phyloP scores from a whole-genome alignment of 2,888 invertebrate genomes.

The Dioctria linearis region DNA sequence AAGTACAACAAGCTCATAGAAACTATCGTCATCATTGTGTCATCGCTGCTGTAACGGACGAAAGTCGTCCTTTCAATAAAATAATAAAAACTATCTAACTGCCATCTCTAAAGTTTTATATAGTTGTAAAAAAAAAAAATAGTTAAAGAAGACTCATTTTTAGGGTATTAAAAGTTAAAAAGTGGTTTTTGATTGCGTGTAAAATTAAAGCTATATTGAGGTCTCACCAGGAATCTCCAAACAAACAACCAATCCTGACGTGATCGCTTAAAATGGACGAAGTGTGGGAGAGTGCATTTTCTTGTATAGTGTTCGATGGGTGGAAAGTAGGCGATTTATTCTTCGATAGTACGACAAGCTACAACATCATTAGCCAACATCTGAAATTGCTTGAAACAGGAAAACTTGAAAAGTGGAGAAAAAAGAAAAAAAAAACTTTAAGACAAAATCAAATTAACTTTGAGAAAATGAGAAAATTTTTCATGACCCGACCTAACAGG shows the following conservation, averaged over 20 bases:
- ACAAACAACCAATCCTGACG: not conserved
- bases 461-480: not conserved
- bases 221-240: slow-evolving; percentile 3
- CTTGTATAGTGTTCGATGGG: slow-evolving; percentile 20
- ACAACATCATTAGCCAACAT: too few relatives aligned
- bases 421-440: not conserved
- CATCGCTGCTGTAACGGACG: too few relatives aligned
- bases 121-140: not conserved
- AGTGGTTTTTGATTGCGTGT: slow-evolving; percentile 41
- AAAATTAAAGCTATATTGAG: slow-evolving; percentile 40
- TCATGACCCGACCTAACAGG: slow-evolving; percentile 18
- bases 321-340: slow-evolving; percentile 1
- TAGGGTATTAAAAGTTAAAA: not conserved
- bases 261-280: slow-evolving; percentile 2
- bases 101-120: too few relatives aligned
- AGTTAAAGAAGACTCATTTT: not conserved
- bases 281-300: slow-evolving; percentile 37
- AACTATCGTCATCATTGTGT: too few relatives aligned
- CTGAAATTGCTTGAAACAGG: not conserved
- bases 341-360: not conserved
- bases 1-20: too few relatives aligned
- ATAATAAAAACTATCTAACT: too few relatives aligned
- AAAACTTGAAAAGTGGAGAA: not conserved
- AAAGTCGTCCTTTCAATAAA: too few relatives aligned
- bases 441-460: slow-evolving; percentile 12